These are phyloP conservation scores for Pholis gunnellus DNA, from an alignment of 2,113 vertebrate genomes.

Conservation along the genomic window DNA sequence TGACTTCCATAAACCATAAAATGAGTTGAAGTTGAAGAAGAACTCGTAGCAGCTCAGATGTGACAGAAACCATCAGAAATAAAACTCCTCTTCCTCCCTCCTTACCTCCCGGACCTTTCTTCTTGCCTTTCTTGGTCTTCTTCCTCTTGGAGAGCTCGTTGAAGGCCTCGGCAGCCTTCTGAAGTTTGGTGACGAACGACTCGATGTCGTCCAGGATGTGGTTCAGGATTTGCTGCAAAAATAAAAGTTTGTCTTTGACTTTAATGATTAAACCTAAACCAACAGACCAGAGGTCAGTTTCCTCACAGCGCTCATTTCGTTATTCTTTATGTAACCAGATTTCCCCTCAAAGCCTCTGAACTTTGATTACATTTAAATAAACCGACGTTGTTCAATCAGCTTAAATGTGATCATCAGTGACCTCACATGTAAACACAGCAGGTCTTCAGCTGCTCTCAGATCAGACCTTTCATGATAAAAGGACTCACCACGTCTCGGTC, in stretches of 20 bases:
- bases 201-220: slow-evolving; percentile 98
- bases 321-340: slow-evolving; percentile 54
- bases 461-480: neutral
- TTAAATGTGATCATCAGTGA: neutral
- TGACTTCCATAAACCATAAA: too few species aligned
- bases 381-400: neutral
- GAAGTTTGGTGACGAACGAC: slow-evolving; percentile 94
- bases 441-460: slow-evolving; percentile 24
- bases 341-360: slow-evolving; percentile 38
- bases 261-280: slow-evolving; percentile 52
- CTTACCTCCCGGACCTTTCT: slow-evolving; percentile 94
- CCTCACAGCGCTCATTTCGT: neutral
- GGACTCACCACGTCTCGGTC: slow-evolving; percentile 94
- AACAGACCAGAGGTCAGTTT: slow-evolving; percentile 26
- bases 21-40: neutral
- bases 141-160: slow-evolving; percentile 92
- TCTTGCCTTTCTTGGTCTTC: slow-evolving; percentile 92
- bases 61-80: too few species aligned
- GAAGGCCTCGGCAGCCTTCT: slow-evolving; percentile 95
- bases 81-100: slow-evolving; percentile 25
- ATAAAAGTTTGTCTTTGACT: neutral
- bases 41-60: too few species aligned
- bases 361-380: slow-evolving; percentile 41
- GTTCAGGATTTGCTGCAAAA: slow-evolving; percentile 95
- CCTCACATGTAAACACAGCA: neutral